Base-by-base conservation (phyloP, 1,140 invertebrate genomes). In the Ceratina australensis region DNA sequence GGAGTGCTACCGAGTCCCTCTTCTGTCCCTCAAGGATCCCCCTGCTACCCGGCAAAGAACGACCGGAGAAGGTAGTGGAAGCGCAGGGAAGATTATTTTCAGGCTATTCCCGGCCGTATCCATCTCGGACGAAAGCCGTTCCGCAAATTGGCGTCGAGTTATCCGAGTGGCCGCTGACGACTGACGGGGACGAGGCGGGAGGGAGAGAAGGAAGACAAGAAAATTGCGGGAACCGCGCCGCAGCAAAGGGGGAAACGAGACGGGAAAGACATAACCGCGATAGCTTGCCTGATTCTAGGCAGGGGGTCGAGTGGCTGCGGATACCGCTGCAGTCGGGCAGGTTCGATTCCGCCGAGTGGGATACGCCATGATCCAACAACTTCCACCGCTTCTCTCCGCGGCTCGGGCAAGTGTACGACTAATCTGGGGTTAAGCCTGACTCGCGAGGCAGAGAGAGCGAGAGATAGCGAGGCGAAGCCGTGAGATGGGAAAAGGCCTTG, bases 301-400 rank as follows among this genome's bases (percentile, higher is more conserved):
- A 66, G 73, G 65, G 75, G 24, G 50, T 78, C 82, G 79, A 85
- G 79, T 84, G 82, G 82, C 84, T 85, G 83, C 83, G 83, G 83
- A 85, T 85, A 85, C 80, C n/a, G n/a, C n/a, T 81, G 83, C 83
- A 85, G 83, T 85, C 79, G 67, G 79, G 73, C 72, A 79, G 79
- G 82, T 84, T 84, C 83, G 82, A 84, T 85, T 81, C 81, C 78
- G 82, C 72, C 79, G 69, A 81, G 79, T 81, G 75, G n/a, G 78
- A 85, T 84, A 85, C 79, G 74, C 67, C 75, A 74, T 84, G 83
- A 85, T 85, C 82, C 82, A 84, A 65, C 56, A 77, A 84, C 77
- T 85, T 80, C 56, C 56, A 52, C 72, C 28, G 28, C 63, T n/a
- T n/a, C n/a, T 50, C 54, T 59, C 52, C 59, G 56, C 18, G 24